Base-by-base conservation (phyloP, 2,113 vertebrate species). In the Crotophaga sulcirostris region DNA sequence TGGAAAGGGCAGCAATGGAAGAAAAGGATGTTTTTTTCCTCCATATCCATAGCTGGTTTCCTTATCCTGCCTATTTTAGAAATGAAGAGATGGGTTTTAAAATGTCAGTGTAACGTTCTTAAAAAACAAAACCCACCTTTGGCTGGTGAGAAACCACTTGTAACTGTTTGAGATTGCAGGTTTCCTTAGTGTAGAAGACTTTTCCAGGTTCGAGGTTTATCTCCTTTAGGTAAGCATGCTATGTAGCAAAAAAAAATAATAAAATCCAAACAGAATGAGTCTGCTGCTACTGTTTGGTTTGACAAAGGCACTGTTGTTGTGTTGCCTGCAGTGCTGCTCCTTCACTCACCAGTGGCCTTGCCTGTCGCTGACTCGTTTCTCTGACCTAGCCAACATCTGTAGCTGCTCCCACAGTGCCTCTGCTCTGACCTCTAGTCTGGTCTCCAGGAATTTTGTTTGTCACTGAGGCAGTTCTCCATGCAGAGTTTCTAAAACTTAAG, bases 371-470 rank as follows among this genome's bases (percentile, higher is more conserved):
- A 8, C 17, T 13, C 28, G 33, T 28, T 13, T 40, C 66, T 59
- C 54, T 13, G 4, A 2, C 9, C 33, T 20, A 17, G n/a, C 13
- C 36, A 2, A 13, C 13, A 0, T 13, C 33, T 40, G 0, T 16
- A 5, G 21, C 79, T 67, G 14, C 60, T 62, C 54, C n/a, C 45
- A 45, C 59, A 17, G 66, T 24, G 34, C 45, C 73, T 89, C 73
- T 79, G 67, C 47, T 31, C 80, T 68, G 60, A 62, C 58, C 74
- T 74, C 80, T 62, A 56, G 73, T 29, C 66, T 49, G 28, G 34
- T 14, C 42, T 58, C 17, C 5, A 4, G 67, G 36, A 60, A 45
- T 69, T 82, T 51, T 16, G 26, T 33, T 44, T 38, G 42, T 40
- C 31, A 23, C 20, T 62, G 20, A 6, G 28, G 19, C 17, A 21